phyloP scores from a whole-genome alignment of 2,113 vertebrate genomes.

The Lagenorhynchus albirostris region DNA sequence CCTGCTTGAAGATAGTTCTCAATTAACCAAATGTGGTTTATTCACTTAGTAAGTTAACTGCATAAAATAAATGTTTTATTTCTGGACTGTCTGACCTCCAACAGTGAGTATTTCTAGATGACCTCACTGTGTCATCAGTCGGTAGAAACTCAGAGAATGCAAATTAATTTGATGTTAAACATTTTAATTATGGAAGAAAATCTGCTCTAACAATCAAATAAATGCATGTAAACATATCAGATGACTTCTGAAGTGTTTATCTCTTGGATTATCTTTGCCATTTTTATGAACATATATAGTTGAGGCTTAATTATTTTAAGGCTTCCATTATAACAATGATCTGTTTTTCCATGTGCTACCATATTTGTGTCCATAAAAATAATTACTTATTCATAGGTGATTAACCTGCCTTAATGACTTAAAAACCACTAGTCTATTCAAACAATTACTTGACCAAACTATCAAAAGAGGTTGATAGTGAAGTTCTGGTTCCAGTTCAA shows the following conservation, averaged over 20 bases:
- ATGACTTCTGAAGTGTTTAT: constrained; percentile 16
- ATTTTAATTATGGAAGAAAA: constrained; percentile 33
- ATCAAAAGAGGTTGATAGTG: neutral
- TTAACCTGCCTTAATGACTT: constrained; percentile 28
- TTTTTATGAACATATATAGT: neutral
- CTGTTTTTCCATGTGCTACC: neutral
- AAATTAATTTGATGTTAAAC: constrained; percentile 30
- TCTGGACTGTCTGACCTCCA: neutral
- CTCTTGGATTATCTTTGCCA: neutral
- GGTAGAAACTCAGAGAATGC: neutral
- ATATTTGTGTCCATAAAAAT: neutral
- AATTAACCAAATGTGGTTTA: neutral
- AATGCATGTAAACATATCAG: neutral
- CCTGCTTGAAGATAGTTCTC: neutral
- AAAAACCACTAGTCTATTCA: neutral
- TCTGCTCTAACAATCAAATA: neutral
- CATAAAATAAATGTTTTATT: constrained; percentile 21
- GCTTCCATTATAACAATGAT: neutral
- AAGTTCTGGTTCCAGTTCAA: neutral
- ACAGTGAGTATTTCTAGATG: neutral
- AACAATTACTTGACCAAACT: neutral
- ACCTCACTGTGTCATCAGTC: neutral
- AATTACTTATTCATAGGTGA: neutral
- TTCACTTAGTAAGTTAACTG: neutral
- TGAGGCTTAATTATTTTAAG: neutral